phyloP scores from a whole-genome alignment of 2,797 vertebrate genomes.

The Otolemur crassicaudatus region DNA sequence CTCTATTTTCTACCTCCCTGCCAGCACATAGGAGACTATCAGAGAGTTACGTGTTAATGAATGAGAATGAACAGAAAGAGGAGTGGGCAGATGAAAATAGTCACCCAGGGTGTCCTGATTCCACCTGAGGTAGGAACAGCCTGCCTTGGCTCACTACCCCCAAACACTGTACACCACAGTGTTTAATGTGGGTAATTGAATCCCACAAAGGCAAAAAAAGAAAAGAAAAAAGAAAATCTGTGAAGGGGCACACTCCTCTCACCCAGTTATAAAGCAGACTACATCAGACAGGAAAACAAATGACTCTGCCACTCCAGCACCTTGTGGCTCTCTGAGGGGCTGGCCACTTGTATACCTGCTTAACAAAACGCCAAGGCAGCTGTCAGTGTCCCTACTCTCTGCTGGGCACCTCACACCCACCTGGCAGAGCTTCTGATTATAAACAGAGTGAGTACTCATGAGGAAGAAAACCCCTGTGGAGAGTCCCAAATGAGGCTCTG shows the following conservation, averaged over 20 bases:
- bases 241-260: not conserved
- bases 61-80: not conserved
- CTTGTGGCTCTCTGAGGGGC: not conserved
- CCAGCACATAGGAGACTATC: not conserved
- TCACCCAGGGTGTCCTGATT: rapidly evolving
- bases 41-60: not conserved
- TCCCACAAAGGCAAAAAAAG: too few relatives aligned
- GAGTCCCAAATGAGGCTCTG: not conserved
- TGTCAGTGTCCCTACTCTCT: not conserved
- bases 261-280: not conserved
- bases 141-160: not conserved
- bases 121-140: not conserved
- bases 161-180: not conserved
- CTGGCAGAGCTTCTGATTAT: not conserved
- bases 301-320: not conserved
- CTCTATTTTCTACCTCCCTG: not conserved
- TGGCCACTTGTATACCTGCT: not conserved
- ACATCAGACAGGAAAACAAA: not conserved
- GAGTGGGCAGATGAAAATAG: not conserved
- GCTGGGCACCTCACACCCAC: not conserved
- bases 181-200: too few relatives aligned
- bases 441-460: not conserved
- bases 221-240: not conserved
- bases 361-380: not conserved
- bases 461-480: not conserved